These are phyloP conservation scores for Podocnemis expansa DNA, from an alignment of 2,113 vertebrate species.

Conservation along the genomic window DNA sequence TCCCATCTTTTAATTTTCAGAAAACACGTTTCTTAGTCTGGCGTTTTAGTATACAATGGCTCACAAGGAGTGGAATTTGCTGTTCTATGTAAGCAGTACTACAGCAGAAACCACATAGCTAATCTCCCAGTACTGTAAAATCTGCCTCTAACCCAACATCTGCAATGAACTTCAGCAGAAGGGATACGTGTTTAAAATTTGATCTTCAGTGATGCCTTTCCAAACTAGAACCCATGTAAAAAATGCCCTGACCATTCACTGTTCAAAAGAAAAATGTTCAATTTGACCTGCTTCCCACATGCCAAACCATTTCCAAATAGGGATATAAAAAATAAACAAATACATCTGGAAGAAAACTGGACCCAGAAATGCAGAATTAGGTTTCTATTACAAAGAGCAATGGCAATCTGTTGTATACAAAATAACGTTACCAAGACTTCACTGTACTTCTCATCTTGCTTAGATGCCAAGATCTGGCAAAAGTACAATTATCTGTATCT, in stretches of 20 bases:
- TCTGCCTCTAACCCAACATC: neutral
- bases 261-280: neutral
- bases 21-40: neutral
- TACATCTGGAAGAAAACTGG: neutral
- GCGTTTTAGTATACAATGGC: neutral
- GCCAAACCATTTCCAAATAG: neutral
- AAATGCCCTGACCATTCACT: neutral
- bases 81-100: neutral
- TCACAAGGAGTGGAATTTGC: slow-evolving; percentile 2
- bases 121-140: neutral
- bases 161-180: neutral
- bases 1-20: neutral
- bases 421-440: neutral
- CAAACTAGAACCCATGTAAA: neutral
- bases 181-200: neutral
- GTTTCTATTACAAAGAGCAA: neutral
- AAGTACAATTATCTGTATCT: neutral
- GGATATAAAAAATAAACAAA: neutral
- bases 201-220: neutral
- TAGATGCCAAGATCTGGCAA: neutral
- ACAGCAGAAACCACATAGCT: neutral
- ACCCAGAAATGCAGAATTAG: neutral
- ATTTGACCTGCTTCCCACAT: neutral
- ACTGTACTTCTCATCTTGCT: neutral
- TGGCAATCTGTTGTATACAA: neutral